Percentiles rank a stretch among this genome's conserved stretches.
These are phyloP conservation scores for Sphaeridia pumilis DNA, from an alignment of 2,888 invertebrate species.

Conservation along the genomic window DNA sequence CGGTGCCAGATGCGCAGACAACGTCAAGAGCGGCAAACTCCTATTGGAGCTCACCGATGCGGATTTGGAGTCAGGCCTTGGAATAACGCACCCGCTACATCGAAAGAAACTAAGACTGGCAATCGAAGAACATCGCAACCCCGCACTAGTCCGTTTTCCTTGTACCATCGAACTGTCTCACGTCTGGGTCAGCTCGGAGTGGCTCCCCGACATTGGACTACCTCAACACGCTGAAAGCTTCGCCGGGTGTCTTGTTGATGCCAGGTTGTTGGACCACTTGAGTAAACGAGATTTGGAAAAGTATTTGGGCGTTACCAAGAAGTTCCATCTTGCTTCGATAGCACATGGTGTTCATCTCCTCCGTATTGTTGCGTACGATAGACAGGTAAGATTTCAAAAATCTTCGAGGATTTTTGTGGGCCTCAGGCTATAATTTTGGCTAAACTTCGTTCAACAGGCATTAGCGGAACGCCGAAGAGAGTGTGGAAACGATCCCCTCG, in stretches of 20 bases:
- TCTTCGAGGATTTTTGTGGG: too few species aligned
- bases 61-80: conserved; percentile 79
- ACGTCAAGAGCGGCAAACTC: conserved; percentile 92
- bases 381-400: conserved; percentile 60
- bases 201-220: conserved; percentile 82
- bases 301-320: conserved; percentile 78
- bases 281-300: conserved; percentile 91
- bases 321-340: conserved; percentile 89
- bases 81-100: conserved; percentile 86
- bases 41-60: conserved; percentile 80
- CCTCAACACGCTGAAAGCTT: conserved; percentile 79
- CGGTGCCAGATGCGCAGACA: conserved; percentile 77
- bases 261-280: conserved; percentile 80
- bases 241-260: conserved; percentile 79
- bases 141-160: conserved; percentile 73
- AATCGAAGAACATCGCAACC: conserved; percentile 82
- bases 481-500: conserved; percentile 82
- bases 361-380: conserved; percentile 81
- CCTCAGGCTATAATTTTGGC: too few species aligned
- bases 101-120: conserved; percentile 83
- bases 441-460: too few species aligned
- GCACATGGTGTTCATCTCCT: conserved; percentile 86
- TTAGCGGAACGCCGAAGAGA: conserved; percentile 75
- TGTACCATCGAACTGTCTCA: conserved; percentile 76
- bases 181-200: conserved; percentile 87